Conservation (phyloP, 2,113 vertebrate genomes). For the human (Homo sapiens) region GRCh38 chr5:162442001-162442500, state of each 20-base stretch:
- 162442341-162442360: not conserved
- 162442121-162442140: not conserved
- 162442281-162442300: not conserved
- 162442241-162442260: not conserved
- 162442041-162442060: not conserved
- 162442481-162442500: not conserved
- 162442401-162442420: not conserved
- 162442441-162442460: not conserved
- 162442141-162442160: constrained; percentile 43
- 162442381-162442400: not conserved
- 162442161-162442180: not conserved
- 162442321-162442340: not conserved
- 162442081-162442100: constrained; percentile 32
- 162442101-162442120: constrained; percentile 25
- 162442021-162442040: constrained; percentile 28
- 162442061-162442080: constrained; percentile 3
- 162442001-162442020: constrained; percentile 30
- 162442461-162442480: not conserved
- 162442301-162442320: not conserved
- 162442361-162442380: not conserved
- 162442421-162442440: not conserved
- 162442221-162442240: not conserved
- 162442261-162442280: not conserved
- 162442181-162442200: constrained; percentile 42
- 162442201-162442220: not conserved